These are phyloP conservation scores for Drosophila suboccidentalis DNA, from an alignment of 2,888 invertebrate genomes.

Conservation along the genomic window DNA sequence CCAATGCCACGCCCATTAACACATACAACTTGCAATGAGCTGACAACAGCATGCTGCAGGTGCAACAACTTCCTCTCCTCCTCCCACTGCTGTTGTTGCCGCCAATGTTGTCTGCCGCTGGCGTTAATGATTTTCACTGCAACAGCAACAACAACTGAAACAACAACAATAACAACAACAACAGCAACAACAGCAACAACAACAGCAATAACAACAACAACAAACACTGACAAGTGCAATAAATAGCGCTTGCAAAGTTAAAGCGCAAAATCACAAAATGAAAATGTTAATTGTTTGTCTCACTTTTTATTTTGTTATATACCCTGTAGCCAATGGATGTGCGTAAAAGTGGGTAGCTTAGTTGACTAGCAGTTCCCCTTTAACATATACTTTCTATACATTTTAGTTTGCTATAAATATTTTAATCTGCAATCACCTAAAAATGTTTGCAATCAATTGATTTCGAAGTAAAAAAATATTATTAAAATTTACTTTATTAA, in stretches of 20 bases:
- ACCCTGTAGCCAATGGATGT: neutral
- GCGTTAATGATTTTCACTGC: slow-evolving; percentile 72
- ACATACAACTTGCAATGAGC: slow-evolving; percentile 37
- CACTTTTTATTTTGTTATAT: slow-evolving; percentile 23
- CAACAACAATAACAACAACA: slow-evolving; percentile 26
- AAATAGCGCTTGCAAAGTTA: slow-evolving; percentile 67
- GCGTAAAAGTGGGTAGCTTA: neutral
- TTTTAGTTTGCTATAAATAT: too few relatives aligned
- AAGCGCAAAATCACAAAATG: slow-evolving; percentile 74
- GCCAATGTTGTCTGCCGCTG: slow-evolving; percentile 20
- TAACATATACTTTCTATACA: too few relatives aligned
- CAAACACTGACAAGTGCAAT: slow-evolving; percentile 55
- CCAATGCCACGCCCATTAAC: slow-evolving; percentile 37
- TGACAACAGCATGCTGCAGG: slow-evolving; percentile 56
- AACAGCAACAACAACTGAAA: slow-evolving; percentile 25
- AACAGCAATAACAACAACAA: slow-evolving; percentile 24
- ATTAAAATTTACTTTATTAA: too few relatives aligned
- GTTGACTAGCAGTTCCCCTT: too few relatives aligned
- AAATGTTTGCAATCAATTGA: too few relatives aligned
- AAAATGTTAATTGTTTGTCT: slow-evolving; percentile 78
- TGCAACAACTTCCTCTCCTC: slow-evolving; percentile 22
- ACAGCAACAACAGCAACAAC: slow-evolving; percentile 23
- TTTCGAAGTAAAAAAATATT: too few relatives aligned
- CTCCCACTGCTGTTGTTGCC: neutral
- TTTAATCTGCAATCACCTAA: too few relatives aligned